Percentiles rank a stretch among this genome's conserved stretches.
Evolutionary conservation across 2,797 vertebrate genomes (phyloP).

Genomic region (Muraenolepis orangiensis): DNA sequence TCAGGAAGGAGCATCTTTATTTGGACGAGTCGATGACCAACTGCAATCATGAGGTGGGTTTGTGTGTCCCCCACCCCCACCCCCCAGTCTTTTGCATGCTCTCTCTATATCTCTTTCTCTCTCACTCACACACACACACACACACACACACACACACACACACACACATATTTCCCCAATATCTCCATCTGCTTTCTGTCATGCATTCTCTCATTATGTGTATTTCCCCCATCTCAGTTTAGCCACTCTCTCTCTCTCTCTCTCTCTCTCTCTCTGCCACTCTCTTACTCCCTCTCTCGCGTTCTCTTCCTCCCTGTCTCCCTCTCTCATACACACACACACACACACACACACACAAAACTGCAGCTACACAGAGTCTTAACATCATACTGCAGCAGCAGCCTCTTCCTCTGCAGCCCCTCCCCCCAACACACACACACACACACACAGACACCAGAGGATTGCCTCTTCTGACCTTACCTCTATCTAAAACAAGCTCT

Average conservation of each 20-base stretch:
- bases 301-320: constrained; percentile 19
- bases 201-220: constrained; percentile 55
- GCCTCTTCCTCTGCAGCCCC: constrained; percentile 53
- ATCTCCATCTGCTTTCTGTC: constrained; percentile 60
- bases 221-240: not conserved
- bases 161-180: not conserved
- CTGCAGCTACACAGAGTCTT: constrained; percentile 53
- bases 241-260: not conserved
- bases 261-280: constrained; percentile 38
- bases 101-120: too few species aligned
- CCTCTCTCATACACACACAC: constrained; percentile 44
- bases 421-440: constrained; percentile 44
- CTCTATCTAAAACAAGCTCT: too few species aligned
- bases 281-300: constrained; percentile 40
- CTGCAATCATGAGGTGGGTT: too few species aligned
- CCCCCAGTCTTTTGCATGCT: too few species aligned
- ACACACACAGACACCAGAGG: constrained; percentile 37
- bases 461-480: too few species aligned
- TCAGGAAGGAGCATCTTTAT: too few species aligned
- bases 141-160: not conserved
- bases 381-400: constrained; percentile 62
- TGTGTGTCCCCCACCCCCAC: too few species aligned
- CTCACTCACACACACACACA: not conserved
- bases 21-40: too few species aligned
- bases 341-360: constrained; percentile 66